Base-by-base conservation (phyloP, 2,113 vertebrate species). In the Helogale parvula region DNA sequence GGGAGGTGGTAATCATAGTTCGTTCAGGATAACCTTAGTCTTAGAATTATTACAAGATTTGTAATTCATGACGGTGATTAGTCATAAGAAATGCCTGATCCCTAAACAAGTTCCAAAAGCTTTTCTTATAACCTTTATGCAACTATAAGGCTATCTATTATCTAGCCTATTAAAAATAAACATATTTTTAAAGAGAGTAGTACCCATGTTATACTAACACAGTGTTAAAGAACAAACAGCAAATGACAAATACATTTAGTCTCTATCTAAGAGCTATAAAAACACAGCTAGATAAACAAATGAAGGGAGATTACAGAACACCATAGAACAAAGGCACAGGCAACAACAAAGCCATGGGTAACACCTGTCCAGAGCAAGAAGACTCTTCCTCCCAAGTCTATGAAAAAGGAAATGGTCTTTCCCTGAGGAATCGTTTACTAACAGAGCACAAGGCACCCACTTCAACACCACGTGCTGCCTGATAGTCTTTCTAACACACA, bases 391-490 rank as follows among this genome's bases (percentile, higher is more conserved):
- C 27, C 35, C 38, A 0, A 0, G 69, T 1, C 0, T 47, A 31
- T 1, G 13, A 29, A 54, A 85, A 57, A 15, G 66, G 57, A 81
- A 52, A 50, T 0, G 1, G 17, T 29, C 3, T 81, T 93, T 76
- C 94, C 88, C 8, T 0, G 45, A 71, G 65, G 80, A 88, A 29
- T 95, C 47, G 66, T 5, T 25, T 1, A 1, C 1, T 71, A 47
- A 41, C 29, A 45, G 29, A 27, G 79, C 81, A 54, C 47, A 16
- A 92, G 60, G 33, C 2, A 63, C 33, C 65, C 72, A 54, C 5
- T 52, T 65, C 21, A 25, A 80, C 7, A 12, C 0, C 0, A 63
- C 0, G 0, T 1, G 47, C 57, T 66, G 63, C 84, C 11, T 0
- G 27, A 8, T 29, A 91, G 81, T 1, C 50, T 63, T 89, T 68